A percentile compares a stretch with the other conserved stretches of the same genome.
Conservation (phyloP, 2,888 invertebrate genomes). For the Eupithecia insigniata region DNA sequence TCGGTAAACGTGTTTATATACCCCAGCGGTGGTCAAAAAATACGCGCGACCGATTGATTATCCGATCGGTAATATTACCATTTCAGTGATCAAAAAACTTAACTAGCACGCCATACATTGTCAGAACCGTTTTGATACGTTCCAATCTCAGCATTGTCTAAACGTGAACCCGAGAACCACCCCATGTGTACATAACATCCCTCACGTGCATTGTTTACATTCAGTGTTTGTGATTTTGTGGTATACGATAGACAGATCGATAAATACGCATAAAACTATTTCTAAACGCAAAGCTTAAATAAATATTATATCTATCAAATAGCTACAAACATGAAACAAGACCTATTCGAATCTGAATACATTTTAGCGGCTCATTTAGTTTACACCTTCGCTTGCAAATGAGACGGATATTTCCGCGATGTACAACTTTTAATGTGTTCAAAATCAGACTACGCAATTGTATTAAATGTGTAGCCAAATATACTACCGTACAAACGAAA, state of each 20-base stretch:
- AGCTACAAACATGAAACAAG: background rate
- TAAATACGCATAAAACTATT: slow-evolving; percentile 9
- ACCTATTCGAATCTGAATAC: slow-evolving; percentile 5
- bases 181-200: slow-evolving; percentile 48
- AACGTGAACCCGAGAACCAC: slow-evolving; percentile 22
- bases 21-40: slow-evolving; percentile 1
- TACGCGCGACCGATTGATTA: slow-evolving; percentile 12
- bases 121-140: background rate
- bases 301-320: background rate
- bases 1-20: slow-evolving; percentile 30
- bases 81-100: slow-evolving; percentile 19
- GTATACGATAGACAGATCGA: background rate
- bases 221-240: slow-evolving; percentile 39
- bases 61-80: background rate
- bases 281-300: slow-evolving; percentile 17
- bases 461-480: background rate
- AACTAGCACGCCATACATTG: slow-evolving; percentile 5
- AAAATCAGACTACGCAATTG: background rate
- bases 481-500: background rate
- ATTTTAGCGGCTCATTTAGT: slow-evolving; percentile 12
- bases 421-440: background rate
- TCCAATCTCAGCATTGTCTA: slow-evolving; percentile 4
- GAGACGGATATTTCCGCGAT: slow-evolving; percentile 9
- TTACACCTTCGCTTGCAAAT: slow-evolving; percentile 21
- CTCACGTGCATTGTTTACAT: slow-evolving; percentile 49